Conservation (phyloP, 2,797 vertebrate species). For the Oreonectes daqikongensis region DNA sequence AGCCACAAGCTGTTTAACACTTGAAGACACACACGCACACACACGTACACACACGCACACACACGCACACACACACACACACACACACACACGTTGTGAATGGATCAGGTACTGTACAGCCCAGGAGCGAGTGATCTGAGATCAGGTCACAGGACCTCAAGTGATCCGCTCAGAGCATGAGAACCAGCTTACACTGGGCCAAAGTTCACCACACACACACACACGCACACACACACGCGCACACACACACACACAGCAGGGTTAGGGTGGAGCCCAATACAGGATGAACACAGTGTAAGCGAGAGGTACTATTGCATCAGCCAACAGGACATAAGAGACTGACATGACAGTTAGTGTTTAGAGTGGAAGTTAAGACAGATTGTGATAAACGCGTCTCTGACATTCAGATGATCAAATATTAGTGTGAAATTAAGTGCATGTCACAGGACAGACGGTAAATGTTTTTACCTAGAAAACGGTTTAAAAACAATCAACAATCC, state of each 20-base stretch:
- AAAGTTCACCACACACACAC: constrained; percentile 65
- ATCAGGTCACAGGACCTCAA: constrained; percentile 46
- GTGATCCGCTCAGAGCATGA: constrained; percentile 48
- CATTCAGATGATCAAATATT: background rate
- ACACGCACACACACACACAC: no score
- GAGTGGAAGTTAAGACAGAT: no score
- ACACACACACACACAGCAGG: constrained; percentile 3
- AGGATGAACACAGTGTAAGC: constrained; percentile 62
- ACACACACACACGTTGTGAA: constrained; percentile 1
- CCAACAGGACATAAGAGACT: constrained; percentile 50
- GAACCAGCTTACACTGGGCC: constrained; percentile 60
- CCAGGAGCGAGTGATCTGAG: constrained; percentile 9
- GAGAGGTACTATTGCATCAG: constrained; percentile 74
- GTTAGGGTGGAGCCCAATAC: constrained; percentile 26
- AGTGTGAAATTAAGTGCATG: background rate
- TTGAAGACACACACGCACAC: background rate
- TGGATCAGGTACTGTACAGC: constrained; percentile 3
- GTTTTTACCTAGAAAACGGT: no score
- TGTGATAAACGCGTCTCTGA: no score
- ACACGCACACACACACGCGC: constrained; percentile 33
- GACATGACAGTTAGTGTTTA: background rate
- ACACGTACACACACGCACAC: background rate
- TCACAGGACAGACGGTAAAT: background rate
- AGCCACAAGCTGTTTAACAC: constrained; percentile 1
- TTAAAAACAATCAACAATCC: no score